Conservation (phyloP, 35 echinoderm and acorn worm species). For the Chiridota heheva region DNA sequence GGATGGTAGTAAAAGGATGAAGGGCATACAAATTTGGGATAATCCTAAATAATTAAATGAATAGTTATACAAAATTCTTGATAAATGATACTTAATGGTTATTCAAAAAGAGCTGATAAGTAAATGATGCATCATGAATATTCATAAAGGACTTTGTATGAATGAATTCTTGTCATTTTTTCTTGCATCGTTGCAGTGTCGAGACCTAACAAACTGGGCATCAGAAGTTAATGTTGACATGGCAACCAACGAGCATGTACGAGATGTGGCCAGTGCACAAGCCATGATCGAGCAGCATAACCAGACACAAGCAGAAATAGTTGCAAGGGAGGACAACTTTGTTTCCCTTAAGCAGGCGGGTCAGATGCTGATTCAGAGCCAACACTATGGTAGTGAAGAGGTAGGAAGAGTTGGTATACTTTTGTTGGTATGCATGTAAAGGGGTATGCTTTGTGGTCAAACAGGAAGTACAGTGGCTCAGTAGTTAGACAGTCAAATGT, state of each 20-base stretch:
- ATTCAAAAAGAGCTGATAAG: too few relatives aligned
- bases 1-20: too few relatives aligned
- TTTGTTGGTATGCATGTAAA: too few relatives aligned
- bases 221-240: conserved; percentile 53
- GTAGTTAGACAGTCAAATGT: too few relatives aligned
- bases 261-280: conserved; percentile 56
- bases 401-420: conserved; percentile 18
- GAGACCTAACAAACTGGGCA: conserved; percentile 76
- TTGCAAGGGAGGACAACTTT: conserved; percentile 87
- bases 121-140: too few relatives aligned
- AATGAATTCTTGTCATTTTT: background rate
- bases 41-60: too few relatives aligned
- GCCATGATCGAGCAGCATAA: conserved; percentile 48
- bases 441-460: background rate
- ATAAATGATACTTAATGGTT: too few relatives aligned
- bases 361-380: conserved; percentile 71
- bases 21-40: too few relatives aligned
- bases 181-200: conserved; percentile 32
- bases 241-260: background rate
- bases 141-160: too few relatives aligned
- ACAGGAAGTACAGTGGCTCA: too few relatives aligned
- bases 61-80: too few relatives aligned
- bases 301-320: conserved; percentile 74
- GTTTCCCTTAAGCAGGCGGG: conserved; percentile 77
- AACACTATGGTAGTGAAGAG: conserved; percentile 88